These are phyloP conservation scores for Morone saxatilis DNA, from an alignment of 2,113 vertebrate species.

Conservation along the genomic window DNA sequence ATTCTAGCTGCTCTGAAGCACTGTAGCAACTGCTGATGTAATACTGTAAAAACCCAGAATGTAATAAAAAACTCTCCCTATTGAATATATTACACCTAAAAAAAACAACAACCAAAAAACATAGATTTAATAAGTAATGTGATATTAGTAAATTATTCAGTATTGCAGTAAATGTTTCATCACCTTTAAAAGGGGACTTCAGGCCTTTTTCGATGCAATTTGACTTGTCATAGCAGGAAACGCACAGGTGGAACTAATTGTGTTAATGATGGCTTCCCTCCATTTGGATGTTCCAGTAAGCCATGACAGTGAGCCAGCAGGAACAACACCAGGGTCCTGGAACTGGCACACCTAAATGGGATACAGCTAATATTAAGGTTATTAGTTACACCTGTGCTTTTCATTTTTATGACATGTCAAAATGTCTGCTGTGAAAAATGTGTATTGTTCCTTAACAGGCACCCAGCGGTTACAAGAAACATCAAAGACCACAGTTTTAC, in stretches of 20 bases:
- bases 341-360: neutral
- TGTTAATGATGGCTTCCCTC: slow-evolving; percentile 21
- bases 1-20: slow-evolving; percentile 9
- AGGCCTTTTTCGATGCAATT: neutral
- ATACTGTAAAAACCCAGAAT: slow-evolving; percentile 6
- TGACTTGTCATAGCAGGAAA: neutral
- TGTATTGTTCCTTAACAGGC: neutral
- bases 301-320: slow-evolving; percentile 19
- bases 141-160: neutral
- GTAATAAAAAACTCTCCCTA: slow-evolving; percentile 21
- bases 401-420: slow-evolving; percentile 7
- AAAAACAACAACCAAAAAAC: neutral
- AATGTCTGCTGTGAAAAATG: slow-evolving; percentile 4
- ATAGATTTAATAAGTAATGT: neutral
- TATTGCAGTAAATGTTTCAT: neutral
- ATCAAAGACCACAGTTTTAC: neutral
- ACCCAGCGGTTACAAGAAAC: neutral
- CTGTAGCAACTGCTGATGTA: slow-evolving; percentile 7
- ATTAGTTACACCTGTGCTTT: slow-evolving; percentile 22
- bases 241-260: slow-evolving; percentile 8
- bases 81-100: neutral
- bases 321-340: slow-evolving; percentile 10
- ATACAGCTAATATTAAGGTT: slow-evolving; percentile 4
- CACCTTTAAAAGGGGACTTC: neutral
- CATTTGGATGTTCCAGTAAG: slow-evolving; percentile 32